A percentile compares a stretch with the other conserved stretches of the same genome.
phyloP scores from a whole-genome alignment of 2,888 invertebrate genomes.

The Tenthredo distinguenda region DNA sequence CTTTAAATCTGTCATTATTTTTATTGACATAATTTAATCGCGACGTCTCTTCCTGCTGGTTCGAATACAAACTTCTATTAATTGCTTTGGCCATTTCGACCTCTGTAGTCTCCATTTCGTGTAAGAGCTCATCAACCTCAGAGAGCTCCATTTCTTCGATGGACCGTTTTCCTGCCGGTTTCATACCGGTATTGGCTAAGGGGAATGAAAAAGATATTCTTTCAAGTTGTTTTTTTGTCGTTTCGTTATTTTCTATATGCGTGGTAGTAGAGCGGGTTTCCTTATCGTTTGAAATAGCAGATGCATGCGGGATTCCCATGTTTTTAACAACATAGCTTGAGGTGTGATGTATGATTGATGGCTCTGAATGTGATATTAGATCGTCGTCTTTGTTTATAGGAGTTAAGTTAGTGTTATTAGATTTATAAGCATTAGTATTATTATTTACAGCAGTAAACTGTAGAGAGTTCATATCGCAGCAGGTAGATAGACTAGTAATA shows the following conservation, averaged over 20 bases:
- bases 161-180: slow-evolving; percentile 61
- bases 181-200: slow-evolving; percentile 63
- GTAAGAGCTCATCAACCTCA: slow-evolving; percentile 77
- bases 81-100: slow-evolving; percentile 71
- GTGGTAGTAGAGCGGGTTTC: slow-evolving; percentile 55
- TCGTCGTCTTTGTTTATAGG: slow-evolving; percentile 66
- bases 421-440: slow-evolving; percentile 59
- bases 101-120: slow-evolving; percentile 77
- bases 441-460: slow-evolving; percentile 41
- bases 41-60: not conserved
- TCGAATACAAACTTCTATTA: slow-evolving; percentile 55
- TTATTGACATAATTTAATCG: not conserved
- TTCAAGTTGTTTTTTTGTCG: slow-evolving; percentile 58
- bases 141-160: slow-evolving; percentile 73
- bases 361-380: slow-evolving; percentile 62
- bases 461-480: slow-evolving; percentile 55
- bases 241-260: slow-evolving; percentile 55
- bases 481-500: slow-evolving; percentile 57
- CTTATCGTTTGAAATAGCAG: slow-evolving; percentile 56
- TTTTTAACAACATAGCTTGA: slow-evolving; percentile 5
- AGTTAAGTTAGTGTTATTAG: slow-evolving; percentile 60
- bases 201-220: slow-evolving; percentile 62
- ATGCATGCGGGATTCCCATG: slow-evolving; percentile 65
- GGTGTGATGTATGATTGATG: slow-evolving; percentile 57
- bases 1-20: not conserved